Percentiles rank a stretch among this genome's conserved stretches.
phyloP scores from a whole-genome alignment of 2,888 invertebrate species.

The Octonoba sinensis region DNA sequence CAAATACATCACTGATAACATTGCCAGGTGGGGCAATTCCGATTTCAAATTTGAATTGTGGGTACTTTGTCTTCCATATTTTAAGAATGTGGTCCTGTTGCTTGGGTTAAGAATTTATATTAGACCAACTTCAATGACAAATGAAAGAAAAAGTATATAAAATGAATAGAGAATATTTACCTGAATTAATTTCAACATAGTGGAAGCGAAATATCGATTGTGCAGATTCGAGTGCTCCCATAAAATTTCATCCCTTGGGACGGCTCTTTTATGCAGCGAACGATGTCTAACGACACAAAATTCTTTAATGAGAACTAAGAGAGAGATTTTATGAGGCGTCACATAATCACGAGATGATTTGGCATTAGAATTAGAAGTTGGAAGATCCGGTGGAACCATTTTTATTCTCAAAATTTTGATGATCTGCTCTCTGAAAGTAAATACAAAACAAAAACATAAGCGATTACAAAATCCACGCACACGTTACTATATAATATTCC shows the following conservation, averaged over 20 bases:
- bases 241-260: constrained; percentile 26
- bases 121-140: too few relatives aligned
- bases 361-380: constrained; percentile 6
- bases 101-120: too few relatives aligned
- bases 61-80: too few relatives aligned
- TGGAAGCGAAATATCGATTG: constrained; percentile 84
- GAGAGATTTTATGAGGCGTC: constrained; percentile 57
- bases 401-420: neutral
- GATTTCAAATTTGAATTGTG: too few relatives aligned
- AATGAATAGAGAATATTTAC: constrained; percentile 68
- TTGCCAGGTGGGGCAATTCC: too few relatives aligned
- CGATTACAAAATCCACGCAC: too few relatives aligned
- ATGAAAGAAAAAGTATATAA: neutral
- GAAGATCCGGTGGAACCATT: constrained; percentile 46
- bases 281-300: constrained; percentile 53
- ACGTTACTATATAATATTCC: too few relatives aligned
- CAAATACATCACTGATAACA: too few relatives aligned
- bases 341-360: constrained; percentile 48
- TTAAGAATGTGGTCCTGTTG: too few relatives aligned
- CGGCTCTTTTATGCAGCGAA: constrained; percentile 10
- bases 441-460: too few relatives aligned
- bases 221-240: constrained; percentile 69
- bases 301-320: constrained; percentile 60
- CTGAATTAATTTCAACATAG: constrained; percentile 84
- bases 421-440: too few relatives aligned